phyloP scores from a whole-genome alignment of 2,797 vertebrate species.

The Liparis tanakae region DNA sequence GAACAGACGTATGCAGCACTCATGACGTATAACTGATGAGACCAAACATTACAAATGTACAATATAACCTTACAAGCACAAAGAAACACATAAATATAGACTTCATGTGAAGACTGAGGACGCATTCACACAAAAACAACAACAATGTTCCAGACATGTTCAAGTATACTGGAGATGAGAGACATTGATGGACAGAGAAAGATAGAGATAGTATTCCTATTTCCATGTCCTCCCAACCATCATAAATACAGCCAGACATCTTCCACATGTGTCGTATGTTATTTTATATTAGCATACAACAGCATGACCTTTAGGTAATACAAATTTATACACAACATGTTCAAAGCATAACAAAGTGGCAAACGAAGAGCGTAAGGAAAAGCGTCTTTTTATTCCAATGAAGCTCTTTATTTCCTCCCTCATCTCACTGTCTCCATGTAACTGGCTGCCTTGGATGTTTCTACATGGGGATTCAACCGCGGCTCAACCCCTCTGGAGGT shows the following conservation, averaged over 20 bases:
- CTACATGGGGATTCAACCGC: background rate
- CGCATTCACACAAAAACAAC: background rate
- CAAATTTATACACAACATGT: background rate
- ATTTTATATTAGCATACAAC: no score
- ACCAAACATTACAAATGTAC: background rate
- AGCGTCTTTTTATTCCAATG: background rate
- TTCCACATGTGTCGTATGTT: background rate
- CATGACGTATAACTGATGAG: background rate
- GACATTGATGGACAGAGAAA: constrained; percentile 6
- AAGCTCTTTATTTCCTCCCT: fast-evolving
- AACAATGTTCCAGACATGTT: constrained; percentile 3
- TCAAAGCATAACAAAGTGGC: background rate
- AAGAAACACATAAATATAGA: background rate
- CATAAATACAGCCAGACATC: background rate
- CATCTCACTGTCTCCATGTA: background rate
- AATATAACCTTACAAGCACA: constrained; percentile 3
- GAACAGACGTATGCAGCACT: background rate
- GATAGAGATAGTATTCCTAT: constrained; percentile 10
- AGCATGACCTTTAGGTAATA: background rate
- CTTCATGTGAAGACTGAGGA: background rate
- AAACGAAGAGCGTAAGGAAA: background rate
- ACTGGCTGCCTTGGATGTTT: background rate
- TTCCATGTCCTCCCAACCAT: constrained; percentile 6
- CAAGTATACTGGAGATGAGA: background rate
- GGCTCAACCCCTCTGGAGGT: constrained; percentile 10